Conservation (phyloP, 1,140 invertebrate genomes). For the Caenorhabditis inopinata region DNA sequence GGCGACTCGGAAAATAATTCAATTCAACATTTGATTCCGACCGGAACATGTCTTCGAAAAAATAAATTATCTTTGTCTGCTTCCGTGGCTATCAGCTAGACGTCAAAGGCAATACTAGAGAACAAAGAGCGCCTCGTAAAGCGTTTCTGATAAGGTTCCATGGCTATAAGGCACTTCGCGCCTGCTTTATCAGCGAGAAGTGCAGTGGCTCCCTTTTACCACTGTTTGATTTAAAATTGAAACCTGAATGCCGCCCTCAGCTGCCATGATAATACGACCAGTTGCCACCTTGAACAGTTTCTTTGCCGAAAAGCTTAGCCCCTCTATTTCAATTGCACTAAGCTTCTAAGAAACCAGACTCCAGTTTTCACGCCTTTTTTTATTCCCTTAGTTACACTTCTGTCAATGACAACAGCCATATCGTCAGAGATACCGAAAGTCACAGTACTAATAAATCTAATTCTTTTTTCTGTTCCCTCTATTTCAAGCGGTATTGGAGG, state of each 20-base stretch:
- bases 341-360: not conserved
- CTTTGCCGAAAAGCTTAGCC: conserved; percentile 13
- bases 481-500: too few relatives aligned
- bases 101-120: not conserved
- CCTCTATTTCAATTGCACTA: not conserved
- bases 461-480: not conserved
- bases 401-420: conserved; percentile 19
- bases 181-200: not conserved
- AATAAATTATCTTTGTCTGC: not conserved
- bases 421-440: conserved; percentile 20
- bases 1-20: too few relatives aligned
- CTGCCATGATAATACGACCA: not conserved
- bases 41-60: too few relatives aligned
- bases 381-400: not conserved
- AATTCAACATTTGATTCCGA: too few relatives aligned
- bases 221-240: not conserved
- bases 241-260: too few relatives aligned
- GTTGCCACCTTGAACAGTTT: not conserved
- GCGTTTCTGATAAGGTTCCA: not conserved
- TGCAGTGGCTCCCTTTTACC: not conserved
- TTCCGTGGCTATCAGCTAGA: not conserved
- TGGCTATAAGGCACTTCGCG: too few relatives aligned
- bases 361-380: not conserved
- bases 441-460: not conserved
- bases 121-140: not conserved